These are phyloP conservation scores for Tipula confusa DNA, from an alignment of 2,888 invertebrate species.

Conservation along the genomic window DNA sequence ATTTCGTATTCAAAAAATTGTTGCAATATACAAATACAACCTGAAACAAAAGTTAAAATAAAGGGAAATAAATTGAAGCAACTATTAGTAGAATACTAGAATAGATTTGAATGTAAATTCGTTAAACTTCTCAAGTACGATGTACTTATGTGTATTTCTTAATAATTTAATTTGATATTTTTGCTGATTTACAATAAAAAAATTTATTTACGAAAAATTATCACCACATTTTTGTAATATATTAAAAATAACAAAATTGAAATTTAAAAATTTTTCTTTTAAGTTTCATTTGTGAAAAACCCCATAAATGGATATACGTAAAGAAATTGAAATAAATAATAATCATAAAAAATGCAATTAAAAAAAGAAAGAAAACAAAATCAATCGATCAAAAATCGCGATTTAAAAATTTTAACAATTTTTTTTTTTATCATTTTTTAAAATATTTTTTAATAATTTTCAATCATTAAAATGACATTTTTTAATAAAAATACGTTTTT, in stretches of 20 bases:
- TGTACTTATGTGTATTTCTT: background rate
- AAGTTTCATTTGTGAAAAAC: background rate
- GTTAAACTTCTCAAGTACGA: background rate
- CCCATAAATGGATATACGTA: background rate
- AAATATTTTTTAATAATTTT: constrained; percentile 25
- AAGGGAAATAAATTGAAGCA: too few relatives aligned
- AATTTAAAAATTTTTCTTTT: background rate
- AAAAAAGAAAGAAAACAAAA: background rate
- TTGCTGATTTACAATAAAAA: background rate
- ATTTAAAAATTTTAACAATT: background rate
- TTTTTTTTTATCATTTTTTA: background rate
- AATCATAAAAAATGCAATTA: constrained; percentile 3
- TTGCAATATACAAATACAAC: too few relatives aligned
- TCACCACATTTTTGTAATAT: background rate
- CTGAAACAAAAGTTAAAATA: too few relatives aligned
- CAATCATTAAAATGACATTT: constrained; percentile 20
- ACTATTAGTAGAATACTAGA: too few relatives aligned
- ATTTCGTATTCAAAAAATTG: too few relatives aligned
- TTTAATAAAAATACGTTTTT: background rate
- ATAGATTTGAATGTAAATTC: too few relatives aligned
- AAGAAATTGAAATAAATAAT: constrained; percentile 6
- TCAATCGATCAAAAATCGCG: background rate
- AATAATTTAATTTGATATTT: background rate
- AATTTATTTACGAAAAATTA: too few relatives aligned
- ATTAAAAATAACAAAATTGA: background rate